Conservation (phyloP, 2,113 vertebrate species). For the Eudorcas thomsonii region DNA sequence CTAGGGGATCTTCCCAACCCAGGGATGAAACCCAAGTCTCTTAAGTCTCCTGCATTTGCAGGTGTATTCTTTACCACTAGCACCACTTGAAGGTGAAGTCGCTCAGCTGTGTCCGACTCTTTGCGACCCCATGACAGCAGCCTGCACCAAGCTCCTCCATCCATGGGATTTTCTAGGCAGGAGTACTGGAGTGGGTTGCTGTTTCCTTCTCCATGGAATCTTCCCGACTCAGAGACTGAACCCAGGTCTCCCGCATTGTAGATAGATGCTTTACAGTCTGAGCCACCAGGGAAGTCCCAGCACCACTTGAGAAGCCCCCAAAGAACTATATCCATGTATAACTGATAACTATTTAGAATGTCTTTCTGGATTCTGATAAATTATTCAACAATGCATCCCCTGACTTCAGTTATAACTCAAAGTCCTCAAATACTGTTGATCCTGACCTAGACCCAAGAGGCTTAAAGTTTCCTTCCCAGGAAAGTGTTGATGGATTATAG, state of each 20-base stretch:
- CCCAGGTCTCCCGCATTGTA: too few species aligned
- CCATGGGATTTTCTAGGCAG: too few species aligned
- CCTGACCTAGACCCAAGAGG: background rate
- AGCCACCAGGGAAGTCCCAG: too few species aligned
- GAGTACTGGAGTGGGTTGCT: too few species aligned
- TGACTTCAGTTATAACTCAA: background rate
- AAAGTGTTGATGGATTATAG: background rate
- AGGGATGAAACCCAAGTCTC: background rate
- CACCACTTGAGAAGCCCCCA: background rate
- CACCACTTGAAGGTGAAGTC: background rate
- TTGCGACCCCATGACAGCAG: too few species aligned
- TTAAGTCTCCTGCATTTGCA: background rate
- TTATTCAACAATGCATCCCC: background rate
- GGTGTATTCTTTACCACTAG: background rate
- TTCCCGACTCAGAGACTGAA: fast-evolving
- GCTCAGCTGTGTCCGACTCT: too few species aligned
- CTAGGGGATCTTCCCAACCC: background rate
- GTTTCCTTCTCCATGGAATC: too few species aligned
- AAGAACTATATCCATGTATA: background rate
- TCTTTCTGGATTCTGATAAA: background rate
- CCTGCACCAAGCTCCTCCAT: too few species aligned
- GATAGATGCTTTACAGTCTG: too few species aligned
- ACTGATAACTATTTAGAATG: background rate
- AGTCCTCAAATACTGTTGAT: background rate
- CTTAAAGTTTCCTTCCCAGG: background rate